phyloP scores from a whole-genome alignment of 2,113 vertebrate genomes.

The Silurus glanis region DNA sequence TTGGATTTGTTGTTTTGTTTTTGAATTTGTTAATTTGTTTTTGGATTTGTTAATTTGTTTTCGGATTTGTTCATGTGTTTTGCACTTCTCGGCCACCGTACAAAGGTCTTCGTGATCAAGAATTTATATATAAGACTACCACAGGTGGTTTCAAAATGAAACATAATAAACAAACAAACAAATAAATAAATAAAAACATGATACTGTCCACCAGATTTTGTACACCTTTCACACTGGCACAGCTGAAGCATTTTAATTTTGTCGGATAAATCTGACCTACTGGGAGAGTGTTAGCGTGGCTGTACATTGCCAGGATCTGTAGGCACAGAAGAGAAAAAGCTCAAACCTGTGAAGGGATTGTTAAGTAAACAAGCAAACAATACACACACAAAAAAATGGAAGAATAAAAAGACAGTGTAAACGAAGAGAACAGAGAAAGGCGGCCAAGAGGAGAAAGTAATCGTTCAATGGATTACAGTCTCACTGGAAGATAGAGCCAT shows the following conservation, averaged over 20 bases:
- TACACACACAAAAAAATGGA: not conserved
- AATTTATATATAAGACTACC: not conserved
- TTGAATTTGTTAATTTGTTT: no score
- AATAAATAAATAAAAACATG: not conserved
- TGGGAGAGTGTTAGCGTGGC: not conserved
- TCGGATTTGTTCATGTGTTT: no score
- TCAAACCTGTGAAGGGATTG: slow-evolving; percentile 18
- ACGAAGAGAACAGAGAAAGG: slow-evolving; percentile 12
- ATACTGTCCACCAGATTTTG: not conserved
- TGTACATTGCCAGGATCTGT: slow-evolving; percentile 22
- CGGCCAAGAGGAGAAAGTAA: slow-evolving; percentile 18
- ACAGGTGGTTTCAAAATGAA: not conserved
- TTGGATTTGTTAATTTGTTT: no score
- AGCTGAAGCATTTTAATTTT: slow-evolving; percentile 11
- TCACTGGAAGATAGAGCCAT: slow-evolving; percentile 29
- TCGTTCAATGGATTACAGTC: slow-evolving; percentile 33
- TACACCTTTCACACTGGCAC: not conserved
- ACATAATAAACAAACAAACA: not conserved
- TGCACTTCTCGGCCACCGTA: no score
- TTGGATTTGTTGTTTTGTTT: no score
- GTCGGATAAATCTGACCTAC: slow-evolving; percentile 5
- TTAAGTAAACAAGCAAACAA: slow-evolving; percentile 35
- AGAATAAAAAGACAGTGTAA: slow-evolving; percentile 16
- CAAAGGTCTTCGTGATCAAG: not conserved
- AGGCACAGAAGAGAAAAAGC: slow-evolving; percentile 14